Conservation (phyloP, 1,140 invertebrate genomes). For the Drosophila navojoa region DNA sequence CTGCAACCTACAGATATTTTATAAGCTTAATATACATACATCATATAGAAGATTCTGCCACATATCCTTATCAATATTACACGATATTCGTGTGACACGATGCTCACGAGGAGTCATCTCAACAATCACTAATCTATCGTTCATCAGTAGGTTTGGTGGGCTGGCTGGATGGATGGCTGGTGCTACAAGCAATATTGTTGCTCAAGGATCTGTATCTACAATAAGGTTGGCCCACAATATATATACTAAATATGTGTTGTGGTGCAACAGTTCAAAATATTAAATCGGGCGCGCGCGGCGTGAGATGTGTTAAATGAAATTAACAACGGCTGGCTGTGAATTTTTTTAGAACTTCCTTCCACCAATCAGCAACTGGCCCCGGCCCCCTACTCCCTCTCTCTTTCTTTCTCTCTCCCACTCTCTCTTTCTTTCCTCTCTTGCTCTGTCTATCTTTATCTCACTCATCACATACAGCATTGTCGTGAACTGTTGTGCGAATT, state of each 20-base stretch:
- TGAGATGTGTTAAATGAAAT: conserved; percentile 44
- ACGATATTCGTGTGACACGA: conserved; percentile 21
- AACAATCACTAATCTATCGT: conserved; percentile 39
- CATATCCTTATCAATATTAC: not conserved
- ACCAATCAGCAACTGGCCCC: conserved; percentile 21
- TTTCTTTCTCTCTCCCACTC: conserved; percentile 2
- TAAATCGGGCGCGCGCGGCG: conserved; percentile 42
- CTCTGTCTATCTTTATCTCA: conserved; percentile 15
- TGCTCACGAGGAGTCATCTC: conserved; percentile 5
- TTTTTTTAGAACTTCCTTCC: conserved; percentile 13
- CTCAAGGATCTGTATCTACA: conserved; percentile 56
- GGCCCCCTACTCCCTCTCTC: conserved; percentile 7
- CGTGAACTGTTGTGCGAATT: conserved; percentile 42
- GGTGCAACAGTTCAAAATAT: conserved; percentile 56
- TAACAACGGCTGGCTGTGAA: conserved; percentile 40
- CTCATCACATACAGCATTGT: conserved; percentile 35
- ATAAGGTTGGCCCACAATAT: conserved; percentile 51
- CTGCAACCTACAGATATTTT: no score
- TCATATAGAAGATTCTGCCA: not conserved
- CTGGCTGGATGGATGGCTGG: conserved; percentile 32
- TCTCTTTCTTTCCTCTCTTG: not conserved
- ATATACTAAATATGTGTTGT: conserved; percentile 55
- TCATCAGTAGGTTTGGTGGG: conserved; percentile 43
- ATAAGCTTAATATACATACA: not conserved
- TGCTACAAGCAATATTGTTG: conserved; percentile 46